Evolutionary conservation across 2,888 invertebrate species (phyloP).

Genomic region (Sclerodermus sp.): DNA sequence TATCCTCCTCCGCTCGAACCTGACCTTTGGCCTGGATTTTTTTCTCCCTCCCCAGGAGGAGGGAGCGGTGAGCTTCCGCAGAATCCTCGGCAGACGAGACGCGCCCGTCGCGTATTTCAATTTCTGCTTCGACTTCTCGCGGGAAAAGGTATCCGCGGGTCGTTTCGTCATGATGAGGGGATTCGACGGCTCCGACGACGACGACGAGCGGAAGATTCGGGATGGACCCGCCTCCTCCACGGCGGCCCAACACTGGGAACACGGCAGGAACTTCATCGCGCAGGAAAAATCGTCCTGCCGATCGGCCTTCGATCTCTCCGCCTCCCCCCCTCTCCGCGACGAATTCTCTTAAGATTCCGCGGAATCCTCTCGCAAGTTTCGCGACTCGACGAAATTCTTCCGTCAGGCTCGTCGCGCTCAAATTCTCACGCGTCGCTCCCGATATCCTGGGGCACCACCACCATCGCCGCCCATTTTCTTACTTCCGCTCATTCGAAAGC

Average conservation of each 20-base stretch:
- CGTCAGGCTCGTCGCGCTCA: no score
- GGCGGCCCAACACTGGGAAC: constrained; percentile 38
- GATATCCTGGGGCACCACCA: no score
- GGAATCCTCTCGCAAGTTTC: no score
- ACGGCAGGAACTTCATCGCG: constrained; percentile 42
- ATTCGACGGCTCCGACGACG: no score
- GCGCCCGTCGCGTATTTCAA: constrained; percentile 8
- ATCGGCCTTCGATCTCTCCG: no score
- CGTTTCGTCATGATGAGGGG: constrained; percentile 45
- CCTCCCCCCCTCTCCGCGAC: no score
- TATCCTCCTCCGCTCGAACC: constrained; percentile 23
- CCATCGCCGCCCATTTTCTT: no score
- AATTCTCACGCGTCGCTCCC: no score
- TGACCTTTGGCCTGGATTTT: constrained; percentile 16
- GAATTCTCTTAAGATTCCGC: no score
- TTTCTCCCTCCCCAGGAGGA: constrained; percentile 27
- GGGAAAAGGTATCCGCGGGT: constrained; percentile 18
- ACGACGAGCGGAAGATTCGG: constrained; percentile 5
- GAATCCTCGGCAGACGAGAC: constrained; percentile 28
- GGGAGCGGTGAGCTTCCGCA: constrained; percentile 28
- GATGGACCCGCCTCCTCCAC: constrained; percentile 20
- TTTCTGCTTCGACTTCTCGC: constrained; percentile 20
- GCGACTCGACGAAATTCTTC: no score
- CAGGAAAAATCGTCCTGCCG: background rate
- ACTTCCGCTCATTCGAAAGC: no score